Conservation (phyloP, 2,113 vertebrate genomes). For the Stigmatopora argus region DNA sequence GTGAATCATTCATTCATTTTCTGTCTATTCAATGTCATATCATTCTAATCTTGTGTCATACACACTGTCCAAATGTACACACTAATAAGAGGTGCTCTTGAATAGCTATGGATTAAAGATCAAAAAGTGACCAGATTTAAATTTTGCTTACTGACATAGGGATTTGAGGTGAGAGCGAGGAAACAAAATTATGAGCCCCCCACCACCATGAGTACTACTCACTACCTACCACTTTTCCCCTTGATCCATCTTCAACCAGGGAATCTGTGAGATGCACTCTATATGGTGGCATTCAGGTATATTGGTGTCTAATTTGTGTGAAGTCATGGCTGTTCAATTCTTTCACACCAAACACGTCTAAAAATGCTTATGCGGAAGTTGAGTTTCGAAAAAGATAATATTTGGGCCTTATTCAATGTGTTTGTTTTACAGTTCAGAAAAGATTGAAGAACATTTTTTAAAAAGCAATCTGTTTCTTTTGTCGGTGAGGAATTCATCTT, state of each 20-base stretch:
- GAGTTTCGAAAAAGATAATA: background rate
- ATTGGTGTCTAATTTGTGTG: background rate
- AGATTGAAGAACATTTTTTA: background rate
- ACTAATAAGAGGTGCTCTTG: background rate
- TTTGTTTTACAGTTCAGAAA: slow-evolving; percentile 20
- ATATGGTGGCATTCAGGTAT: background rate
- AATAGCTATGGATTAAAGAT: background rate
- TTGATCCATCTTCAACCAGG: too few species aligned
- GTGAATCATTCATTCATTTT: slow-evolving; percentile 19
- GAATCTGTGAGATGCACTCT: too few species aligned
- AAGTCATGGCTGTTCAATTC: background rate
- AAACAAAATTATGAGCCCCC: too few species aligned
- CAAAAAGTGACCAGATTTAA: too few species aligned
- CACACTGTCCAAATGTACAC: background rate
- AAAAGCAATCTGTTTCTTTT: background rate
- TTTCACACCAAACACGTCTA: background rate
- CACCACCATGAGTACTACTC: too few species aligned
- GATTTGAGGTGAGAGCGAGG: too few species aligned
- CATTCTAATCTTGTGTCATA: background rate
- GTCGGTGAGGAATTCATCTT: background rate
- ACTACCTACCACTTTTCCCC: too few species aligned
- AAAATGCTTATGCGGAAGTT: background rate
- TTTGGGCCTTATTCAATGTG: background rate
- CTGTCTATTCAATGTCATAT: slow-evolving; percentile 1
- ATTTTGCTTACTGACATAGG: too few species aligned